Evolutionary conservation across 2,797 vertebrate genomes (phyloP).

Genomic region (Caiman crocodilus): DNA sequence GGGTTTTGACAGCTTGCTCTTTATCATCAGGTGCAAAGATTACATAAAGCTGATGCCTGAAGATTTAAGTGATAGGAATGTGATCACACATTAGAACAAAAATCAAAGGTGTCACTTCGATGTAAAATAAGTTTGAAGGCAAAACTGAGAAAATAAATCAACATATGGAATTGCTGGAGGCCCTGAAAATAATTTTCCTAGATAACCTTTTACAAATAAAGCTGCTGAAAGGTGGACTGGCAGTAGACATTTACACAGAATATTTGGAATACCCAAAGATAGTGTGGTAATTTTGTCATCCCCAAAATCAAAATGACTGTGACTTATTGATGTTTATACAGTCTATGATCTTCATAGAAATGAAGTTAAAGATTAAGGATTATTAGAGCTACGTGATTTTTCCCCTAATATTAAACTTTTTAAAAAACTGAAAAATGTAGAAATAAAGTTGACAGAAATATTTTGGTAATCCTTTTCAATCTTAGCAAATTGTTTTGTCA

Average conservation of each 20-base stretch:
- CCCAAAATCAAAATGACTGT: slow-evolving; percentile 9
- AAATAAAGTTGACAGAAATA: not conserved
- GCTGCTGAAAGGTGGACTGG: slow-evolving; percentile 39
- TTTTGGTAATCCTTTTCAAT: not conserved
- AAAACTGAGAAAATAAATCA: slow-evolving; percentile 41
- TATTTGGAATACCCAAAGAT: not conserved
- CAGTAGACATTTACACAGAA: not conserved
- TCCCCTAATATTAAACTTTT: not conserved
- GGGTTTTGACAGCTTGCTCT: slow-evolving; percentile 41
- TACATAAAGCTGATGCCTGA: slow-evolving; percentile 19
- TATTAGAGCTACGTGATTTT: not conserved
- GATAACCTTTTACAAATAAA: slow-evolving; percentile 35
- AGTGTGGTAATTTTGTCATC: not conserved
- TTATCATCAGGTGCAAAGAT: slow-evolving; percentile 15
- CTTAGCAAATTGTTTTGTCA: not conserved
- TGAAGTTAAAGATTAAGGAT: not conserved
- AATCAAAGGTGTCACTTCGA: slow-evolving; percentile 61
- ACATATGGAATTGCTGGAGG: slow-evolving; percentile 28
- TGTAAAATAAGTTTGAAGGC: slow-evolving; percentile 52
- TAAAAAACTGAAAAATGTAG: not conserved
- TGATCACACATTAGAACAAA: slow-evolving; percentile 17
- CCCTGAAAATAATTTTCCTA: slow-evolving; percentile 14
- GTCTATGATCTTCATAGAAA: not conserved
- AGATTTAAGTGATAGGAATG: slow-evolving; percentile 56
- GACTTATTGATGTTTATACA: not conserved